Evolutionary conservation across 2,797 vertebrate genomes (phyloP).

Genomic region (Phyllotis vaccarum): DNA sequence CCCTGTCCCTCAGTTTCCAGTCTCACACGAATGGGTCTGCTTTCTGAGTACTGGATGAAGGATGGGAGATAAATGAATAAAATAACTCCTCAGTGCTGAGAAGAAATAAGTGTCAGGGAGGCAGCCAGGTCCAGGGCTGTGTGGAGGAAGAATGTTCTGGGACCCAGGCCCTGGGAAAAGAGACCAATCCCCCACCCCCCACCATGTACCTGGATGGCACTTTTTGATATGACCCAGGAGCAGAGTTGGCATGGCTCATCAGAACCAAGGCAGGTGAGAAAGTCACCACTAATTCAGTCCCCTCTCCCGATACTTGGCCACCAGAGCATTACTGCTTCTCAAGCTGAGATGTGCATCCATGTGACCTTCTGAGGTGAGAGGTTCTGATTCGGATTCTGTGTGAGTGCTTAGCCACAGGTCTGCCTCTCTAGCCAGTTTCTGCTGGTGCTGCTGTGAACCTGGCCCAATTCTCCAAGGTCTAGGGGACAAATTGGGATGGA

Average conservation of each 20-base stretch:
- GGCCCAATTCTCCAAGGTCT: not conserved
- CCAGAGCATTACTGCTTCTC: not conserved
- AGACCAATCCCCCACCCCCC: not conserved
- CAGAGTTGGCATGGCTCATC: not conserved
- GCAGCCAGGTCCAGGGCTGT: not conserved
- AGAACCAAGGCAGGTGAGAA: not conserved
- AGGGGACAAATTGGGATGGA: not conserved
- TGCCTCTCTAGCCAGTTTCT: not conserved
- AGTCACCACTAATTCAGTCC: not conserved
- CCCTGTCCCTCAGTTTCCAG: not conserved
- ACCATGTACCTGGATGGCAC: fast-evolving
- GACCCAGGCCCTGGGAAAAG: not conserved
- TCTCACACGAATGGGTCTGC: fast-evolving
- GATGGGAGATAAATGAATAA: not conserved
- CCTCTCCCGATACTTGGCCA: not conserved
- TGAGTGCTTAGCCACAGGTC: fast-evolving
- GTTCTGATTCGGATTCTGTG: not conserved
- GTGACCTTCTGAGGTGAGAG: fast-evolving
- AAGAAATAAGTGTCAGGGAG: not conserved
- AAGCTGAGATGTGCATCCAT: fast-evolving
- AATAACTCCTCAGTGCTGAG: not conserved
- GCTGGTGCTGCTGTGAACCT: fast-evolving
- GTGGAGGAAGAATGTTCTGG: not conserved
- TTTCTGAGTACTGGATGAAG: not conserved
- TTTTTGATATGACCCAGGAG: no score